Conservation (phyloP, 1,140 invertebrate species). For the Cheumatopsyche charites region DNA sequence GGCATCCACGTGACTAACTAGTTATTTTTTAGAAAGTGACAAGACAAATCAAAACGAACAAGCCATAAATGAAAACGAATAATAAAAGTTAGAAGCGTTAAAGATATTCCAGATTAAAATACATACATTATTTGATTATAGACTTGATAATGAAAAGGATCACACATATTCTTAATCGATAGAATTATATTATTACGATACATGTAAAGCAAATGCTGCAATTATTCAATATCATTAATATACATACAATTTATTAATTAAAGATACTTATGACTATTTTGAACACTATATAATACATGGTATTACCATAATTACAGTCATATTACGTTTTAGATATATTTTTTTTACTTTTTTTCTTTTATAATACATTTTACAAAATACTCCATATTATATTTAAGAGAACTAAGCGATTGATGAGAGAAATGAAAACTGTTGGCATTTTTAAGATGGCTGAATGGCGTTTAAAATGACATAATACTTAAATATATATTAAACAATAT, state of each 20-base stretch:
- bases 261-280: background rate
- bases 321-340: no score
- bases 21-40: no score
- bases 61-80: conserved; percentile 5
- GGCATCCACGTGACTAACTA: no score
- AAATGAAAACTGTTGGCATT: background rate
- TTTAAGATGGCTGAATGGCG: background rate
- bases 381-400: background rate
- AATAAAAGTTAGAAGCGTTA: background rate
- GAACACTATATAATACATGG: conserved; percentile 3
- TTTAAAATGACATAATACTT: background rate
- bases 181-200: background rate
- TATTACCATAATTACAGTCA: conserved; percentile 6
- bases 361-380: conserved; percentile 12
- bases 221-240: background rate
- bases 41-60: conserved; percentile 4
- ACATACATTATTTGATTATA: background rate
- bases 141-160: background rate
- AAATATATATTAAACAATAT: background rate
- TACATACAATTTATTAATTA: background rate
- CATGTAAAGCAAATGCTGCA: background rate
- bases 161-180: background rate
- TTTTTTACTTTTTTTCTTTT: background rate
- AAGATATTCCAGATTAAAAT: background rate
- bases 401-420: conserved; percentile 1